A percentile compares a stretch with the other conserved stretches of the same genome.
phyloP scores from a whole-genome alignment of 2,113 vertebrate genomes.

The Apodemus sylvaticus region DNA sequence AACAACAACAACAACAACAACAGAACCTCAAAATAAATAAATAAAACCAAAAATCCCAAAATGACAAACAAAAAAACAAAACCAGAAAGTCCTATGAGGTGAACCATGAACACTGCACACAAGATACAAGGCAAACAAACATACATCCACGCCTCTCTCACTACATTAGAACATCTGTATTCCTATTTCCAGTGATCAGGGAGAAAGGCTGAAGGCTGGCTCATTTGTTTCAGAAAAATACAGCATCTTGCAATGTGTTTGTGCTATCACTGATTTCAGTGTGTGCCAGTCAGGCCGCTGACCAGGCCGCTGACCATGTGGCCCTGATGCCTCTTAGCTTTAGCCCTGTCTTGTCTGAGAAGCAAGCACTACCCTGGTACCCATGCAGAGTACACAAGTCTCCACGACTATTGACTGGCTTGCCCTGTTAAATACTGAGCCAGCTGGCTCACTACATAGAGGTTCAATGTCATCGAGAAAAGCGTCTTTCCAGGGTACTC shows the following conservation, averaged over 20 bases:
- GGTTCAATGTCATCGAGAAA: neutral
- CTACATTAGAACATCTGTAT: neutral
- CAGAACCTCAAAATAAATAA: neutral
- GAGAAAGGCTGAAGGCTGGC: neutral
- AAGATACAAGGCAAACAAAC: constrained; percentile 17
- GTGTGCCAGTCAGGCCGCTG: neutral
- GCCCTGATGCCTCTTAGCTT: constrained; percentile 7
- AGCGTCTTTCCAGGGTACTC: neutral
- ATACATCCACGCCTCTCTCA: neutral
- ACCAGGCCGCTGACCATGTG: too few relatives aligned
- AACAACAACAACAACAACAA: neutral
- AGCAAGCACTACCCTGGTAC: neutral
- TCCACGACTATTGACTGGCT: neutral
- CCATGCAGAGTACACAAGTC: neutral
- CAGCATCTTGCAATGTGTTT: neutral
- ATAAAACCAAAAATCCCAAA: neutral
- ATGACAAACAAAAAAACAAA: neutral
- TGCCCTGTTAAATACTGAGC: neutral
- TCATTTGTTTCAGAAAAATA: constrained; percentile 20
- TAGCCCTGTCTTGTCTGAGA: neutral
- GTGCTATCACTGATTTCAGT: neutral
- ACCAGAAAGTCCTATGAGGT: neutral
- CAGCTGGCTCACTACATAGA: neutral
- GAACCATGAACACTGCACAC: neutral
- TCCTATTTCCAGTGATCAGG: neutral